phyloP scores from a whole-genome alignment of 2,888 invertebrate genomes.

The Lasioglossum malachurum region DNA sequence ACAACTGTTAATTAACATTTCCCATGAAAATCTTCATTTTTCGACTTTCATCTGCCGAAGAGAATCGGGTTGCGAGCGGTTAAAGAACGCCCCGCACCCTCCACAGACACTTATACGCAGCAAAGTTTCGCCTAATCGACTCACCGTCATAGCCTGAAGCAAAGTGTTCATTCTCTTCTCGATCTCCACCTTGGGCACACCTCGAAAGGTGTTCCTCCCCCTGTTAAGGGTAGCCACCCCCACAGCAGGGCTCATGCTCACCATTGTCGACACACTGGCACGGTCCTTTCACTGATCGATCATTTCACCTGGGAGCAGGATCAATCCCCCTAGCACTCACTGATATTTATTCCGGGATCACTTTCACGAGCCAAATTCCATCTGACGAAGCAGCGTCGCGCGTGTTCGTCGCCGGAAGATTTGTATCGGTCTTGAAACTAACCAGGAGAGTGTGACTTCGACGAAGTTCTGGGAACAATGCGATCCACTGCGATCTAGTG shows the following conservation, averaged over 20 bases:
- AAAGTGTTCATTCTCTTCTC: slow-evolving; percentile 90
- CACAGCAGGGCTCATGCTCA: slow-evolving; percentile 83
- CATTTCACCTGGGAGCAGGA: neutral
- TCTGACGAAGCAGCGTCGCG: neutral
- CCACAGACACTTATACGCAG: neutral
- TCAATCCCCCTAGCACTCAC: neutral
- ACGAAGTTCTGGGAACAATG: neutral
- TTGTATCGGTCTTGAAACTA: neutral
- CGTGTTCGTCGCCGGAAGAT: neutral
- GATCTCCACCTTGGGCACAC: slow-evolving; percentile 91
- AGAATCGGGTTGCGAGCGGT: neutral
- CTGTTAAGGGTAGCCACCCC: slow-evolving; percentile 80
- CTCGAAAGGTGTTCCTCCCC: slow-evolving; percentile 90
- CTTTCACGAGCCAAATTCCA: neutral
- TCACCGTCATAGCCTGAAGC: slow-evolving; percentile 93
- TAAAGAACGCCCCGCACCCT: neutral
- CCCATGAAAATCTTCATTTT: neutral
- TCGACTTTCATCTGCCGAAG: neutral
- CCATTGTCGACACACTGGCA: slow-evolving; percentile 66
- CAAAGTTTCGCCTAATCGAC: slow-evolving; percentile 81
- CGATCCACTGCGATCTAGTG: slow-evolving; percentile 42
- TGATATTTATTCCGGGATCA: neutral
- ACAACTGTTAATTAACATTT: no score
- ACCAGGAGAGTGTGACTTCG: neutral
- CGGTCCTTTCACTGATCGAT: slow-evolving; percentile 13